Base-by-base conservation (phyloP, 92 coral and sea anemone species). In the Epizoanthus stellaris region DNA sequence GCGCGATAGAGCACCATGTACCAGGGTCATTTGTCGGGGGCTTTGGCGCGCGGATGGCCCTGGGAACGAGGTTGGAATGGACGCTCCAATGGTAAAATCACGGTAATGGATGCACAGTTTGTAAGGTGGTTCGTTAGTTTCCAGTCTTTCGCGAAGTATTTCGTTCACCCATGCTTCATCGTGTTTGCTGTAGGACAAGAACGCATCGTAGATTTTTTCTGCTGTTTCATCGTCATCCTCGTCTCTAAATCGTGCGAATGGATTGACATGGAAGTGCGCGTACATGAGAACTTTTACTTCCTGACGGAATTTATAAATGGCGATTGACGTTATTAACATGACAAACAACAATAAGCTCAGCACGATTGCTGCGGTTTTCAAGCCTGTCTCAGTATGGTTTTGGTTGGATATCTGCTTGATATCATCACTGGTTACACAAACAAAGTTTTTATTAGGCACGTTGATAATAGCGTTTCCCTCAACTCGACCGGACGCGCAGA, bases 41-140 rank as follows among this genome's bases (percentile, higher is more conserved):
- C n/a, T n/a, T n/a, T n/a, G n/a, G n/a, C n/a, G n/a, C n/a, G n/a
- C n/a, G n/a, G n/a, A n/a, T n/a, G n/a, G n/a, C n/a, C n/a, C n/a
- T n/a, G n/a, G n/a, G n/a, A n/a, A n/a, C n/a, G n/a, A n/a, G n/a
- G n/a, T n/a, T n/a, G n/a, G 67, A 14, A 83, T 58, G 71, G 87
- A 30, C 20, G 87, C 81, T 16, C 87, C 87, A 62, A 75, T 60
- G 21, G 36, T 19, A 19, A 83, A 63, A 40, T 81, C 85, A 16
- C 85, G 34, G 36, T 52, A 47, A 25, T 81, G 85, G 39, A 81
- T 67, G 43, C 85, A 81, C 47, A 81, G 56, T 19, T 67, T 45
- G 39, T 62, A 81, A 57, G 85, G 76, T 2, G 85, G 76, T 4
- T 67, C 34, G 30, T 81, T 52, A 13, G 47, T 76, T 13, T 76